Percentiles rank a stretch among this genome's conserved stretches.
phyloP scores from a whole-genome alignment of 2,888 invertebrate species.

The Invenusta paracnida region DNA sequence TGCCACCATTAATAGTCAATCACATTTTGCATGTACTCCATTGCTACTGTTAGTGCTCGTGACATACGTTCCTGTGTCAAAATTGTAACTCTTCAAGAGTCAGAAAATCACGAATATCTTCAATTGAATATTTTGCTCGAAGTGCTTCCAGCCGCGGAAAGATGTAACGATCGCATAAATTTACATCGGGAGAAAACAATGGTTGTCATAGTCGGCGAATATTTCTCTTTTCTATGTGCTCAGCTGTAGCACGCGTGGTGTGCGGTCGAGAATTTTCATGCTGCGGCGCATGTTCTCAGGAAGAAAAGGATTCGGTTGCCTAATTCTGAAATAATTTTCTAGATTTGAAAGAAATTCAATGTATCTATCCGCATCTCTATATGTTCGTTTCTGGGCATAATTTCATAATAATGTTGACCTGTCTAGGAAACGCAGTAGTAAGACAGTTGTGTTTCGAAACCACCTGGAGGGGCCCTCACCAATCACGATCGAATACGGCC shows the following conservation, averaged over 20 bases:
- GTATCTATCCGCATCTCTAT: background rate
- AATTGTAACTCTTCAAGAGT: background rate
- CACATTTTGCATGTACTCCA: background rate
- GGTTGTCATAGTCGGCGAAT: background rate
- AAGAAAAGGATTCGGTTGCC: background rate
- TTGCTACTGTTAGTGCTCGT: background rate
- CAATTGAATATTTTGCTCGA: background rate
- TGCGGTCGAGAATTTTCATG: background rate
- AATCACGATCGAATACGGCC: no score
- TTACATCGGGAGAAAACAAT: background rate
- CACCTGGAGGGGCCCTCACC: no score
- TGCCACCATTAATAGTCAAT: background rate
- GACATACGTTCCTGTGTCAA: background rate
- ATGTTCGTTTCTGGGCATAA: background rate
- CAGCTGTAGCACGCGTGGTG: no score
- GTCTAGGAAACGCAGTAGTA: background rate
- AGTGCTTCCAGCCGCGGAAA: background rate
- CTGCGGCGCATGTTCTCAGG: background rate
- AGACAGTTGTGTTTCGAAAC: no score
- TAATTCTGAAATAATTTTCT: background rate
- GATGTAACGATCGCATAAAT: background rate
- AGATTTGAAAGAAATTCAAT: conserved; percentile 9
- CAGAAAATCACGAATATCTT: background rate
- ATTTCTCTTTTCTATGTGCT: no score
- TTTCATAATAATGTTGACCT: conserved; percentile 10